phyloP scores from a whole-genome alignment of 2,113 vertebrate genomes.

The Gavia stellata region DNA sequence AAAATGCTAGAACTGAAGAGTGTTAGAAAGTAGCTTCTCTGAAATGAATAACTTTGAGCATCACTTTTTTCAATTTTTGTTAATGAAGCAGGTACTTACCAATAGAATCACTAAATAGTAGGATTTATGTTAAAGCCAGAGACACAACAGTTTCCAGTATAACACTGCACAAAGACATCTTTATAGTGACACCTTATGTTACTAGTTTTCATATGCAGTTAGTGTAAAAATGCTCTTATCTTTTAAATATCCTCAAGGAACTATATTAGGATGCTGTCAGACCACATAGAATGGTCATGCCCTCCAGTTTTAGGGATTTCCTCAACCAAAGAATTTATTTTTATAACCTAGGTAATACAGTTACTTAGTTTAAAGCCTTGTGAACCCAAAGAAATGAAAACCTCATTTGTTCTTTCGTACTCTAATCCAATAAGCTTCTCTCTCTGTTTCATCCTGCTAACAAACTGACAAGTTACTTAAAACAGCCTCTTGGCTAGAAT shows the following conservation, averaged over 20 bases:
- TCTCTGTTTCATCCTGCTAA: neutral
- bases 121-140: neutral
- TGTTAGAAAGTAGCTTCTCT: neutral
- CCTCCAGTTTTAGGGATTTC: neutral
- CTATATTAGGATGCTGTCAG: neutral
- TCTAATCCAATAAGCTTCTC: neutral
- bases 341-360: neutral
- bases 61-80: neutral
- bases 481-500: neutral
- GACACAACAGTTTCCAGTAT: neutral
- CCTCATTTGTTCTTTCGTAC: neutral
- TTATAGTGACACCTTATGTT: neutral
- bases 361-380: neutral
- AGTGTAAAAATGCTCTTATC: neutral
- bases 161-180: neutral
- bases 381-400: neutral
- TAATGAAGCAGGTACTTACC: neutral
- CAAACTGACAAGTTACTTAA: neutral
- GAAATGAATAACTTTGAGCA: neutral
- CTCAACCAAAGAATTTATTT: neutral
- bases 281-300: neutral
- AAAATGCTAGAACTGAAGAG: neutral
- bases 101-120: neutral
- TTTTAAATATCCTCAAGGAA: neutral
- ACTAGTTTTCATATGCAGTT: neutral